These are phyloP conservation scores for Ailuropoda melanoleuca DNA, from an alignment of 2,113 vertebrate genomes.

Conservation along the genomic window DNA sequence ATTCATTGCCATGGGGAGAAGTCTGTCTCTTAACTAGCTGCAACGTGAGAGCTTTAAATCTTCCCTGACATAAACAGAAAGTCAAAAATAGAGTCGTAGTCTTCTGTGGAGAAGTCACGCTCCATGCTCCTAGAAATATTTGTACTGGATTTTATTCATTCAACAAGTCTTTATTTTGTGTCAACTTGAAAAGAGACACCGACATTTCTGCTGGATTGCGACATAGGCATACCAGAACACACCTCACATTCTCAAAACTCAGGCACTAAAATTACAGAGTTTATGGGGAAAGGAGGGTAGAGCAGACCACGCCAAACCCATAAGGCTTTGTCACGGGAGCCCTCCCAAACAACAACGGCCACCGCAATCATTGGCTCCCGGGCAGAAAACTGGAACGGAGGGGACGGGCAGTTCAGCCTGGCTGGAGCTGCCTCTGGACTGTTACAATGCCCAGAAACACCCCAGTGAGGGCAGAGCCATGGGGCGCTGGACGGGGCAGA, in stretches of 20 bases:
- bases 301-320: background rate
- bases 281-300: background rate
- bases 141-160: background rate
- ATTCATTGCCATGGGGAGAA: background rate
- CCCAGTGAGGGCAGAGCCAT: background rate
- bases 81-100: background rate
- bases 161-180: background rate
- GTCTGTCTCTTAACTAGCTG: background rate
- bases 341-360: background rate
- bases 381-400: background rate
- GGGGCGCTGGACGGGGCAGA: rapidly evolving
- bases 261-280: background rate
- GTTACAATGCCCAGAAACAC: background rate
- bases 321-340: background rate
- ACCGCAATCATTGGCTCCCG: background rate
- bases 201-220: background rate
- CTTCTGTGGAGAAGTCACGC: background rate
- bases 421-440: background rate
- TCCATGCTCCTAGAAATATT: background rate
- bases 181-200: background rate
- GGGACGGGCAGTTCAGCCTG: background rate
- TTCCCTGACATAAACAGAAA: background rate
- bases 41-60: background rate
- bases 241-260: background rate
- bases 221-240: background rate